Evolutionary conservation across 2,797 vertebrate genomes (phyloP).

Genomic region (Serranus cabrilla): DNA sequence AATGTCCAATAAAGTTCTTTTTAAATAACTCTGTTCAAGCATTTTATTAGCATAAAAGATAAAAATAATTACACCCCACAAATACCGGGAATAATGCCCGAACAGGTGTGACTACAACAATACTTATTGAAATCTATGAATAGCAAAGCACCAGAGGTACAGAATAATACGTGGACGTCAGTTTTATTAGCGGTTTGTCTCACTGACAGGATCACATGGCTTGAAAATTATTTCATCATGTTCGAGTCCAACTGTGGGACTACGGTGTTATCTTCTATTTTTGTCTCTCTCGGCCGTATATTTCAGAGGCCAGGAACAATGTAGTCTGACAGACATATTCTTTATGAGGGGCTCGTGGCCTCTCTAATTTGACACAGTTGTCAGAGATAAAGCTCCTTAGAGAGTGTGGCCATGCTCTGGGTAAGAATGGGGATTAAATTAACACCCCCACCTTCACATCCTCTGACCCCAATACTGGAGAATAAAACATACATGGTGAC

Average conservation of each 20-base stretch:
- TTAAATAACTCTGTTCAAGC: constrained; percentile 64
- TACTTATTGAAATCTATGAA: constrained; percentile 58
- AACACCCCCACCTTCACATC: constrained; percentile 87
- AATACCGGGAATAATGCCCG: constrained; percentile 13
- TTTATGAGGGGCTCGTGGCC: constrained; percentile 87
- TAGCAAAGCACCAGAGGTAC: constrained; percentile 53
- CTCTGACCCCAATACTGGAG: constrained; percentile 86
- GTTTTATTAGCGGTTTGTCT: constrained; percentile 82
- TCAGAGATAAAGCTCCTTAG: constrained; percentile 89
- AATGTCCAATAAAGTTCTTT: constrained; percentile 62
- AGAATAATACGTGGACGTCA: constrained; percentile 68
- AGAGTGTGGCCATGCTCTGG: constrained; percentile 87
- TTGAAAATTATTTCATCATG: constrained; percentile 86
- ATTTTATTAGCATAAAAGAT: constrained; percentile 67
- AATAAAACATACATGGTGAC: constrained; percentile 85
- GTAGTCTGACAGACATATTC: constrained; percentile 88
- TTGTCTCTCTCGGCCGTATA: constrained; percentile 82
- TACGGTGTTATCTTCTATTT: constrained; percentile 85
- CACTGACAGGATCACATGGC: constrained; percentile 83
- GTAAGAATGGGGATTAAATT: constrained; percentile 89
- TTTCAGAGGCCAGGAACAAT: constrained; percentile 86
- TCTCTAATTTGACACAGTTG: constrained; percentile 89
- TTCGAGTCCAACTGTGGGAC: constrained; percentile 82
- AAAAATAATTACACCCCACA: constrained; percentile 33
- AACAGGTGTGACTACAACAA: constrained; percentile 29